Evolutionary conservation across 2,797 vertebrate species (phyloP), one percentile per base, ranked within the genome.

Genomic region (Chanos chanos): DNA sequence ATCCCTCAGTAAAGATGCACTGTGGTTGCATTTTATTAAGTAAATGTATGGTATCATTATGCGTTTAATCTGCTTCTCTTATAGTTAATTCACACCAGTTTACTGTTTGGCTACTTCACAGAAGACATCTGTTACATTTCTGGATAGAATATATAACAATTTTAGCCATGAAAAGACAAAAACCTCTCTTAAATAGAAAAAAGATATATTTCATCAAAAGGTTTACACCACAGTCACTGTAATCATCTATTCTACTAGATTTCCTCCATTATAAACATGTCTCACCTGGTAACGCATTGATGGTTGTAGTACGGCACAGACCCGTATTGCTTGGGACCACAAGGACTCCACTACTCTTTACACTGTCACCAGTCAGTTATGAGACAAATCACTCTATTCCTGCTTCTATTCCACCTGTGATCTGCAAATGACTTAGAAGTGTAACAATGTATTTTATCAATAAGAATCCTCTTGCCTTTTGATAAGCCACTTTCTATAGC

Each of bases 251-350:
- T 92, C 94, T 98, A 97, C 93, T 89, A 91, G 92, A 89, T 92
- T 80, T 83, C 90, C 86, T 92, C 91, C 90, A 83, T 91, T 90
- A 95, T 87, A 87, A 90, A 96, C 86, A 83, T 88, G 84, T 89
- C 89, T 91, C 82, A 91, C 90, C n/a, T n/a, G n/a, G n/a, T 94
- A 95, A 87, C 90, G 90, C 89, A 89, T 90, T 91, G 91, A 93
- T 92, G 89, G 90, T 88, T 93, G 91, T 95, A 90, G 87, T 87
- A 97, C 92, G 95, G 92, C 93, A 97, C 93, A 94, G 91, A 91
- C 94, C n/a, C 88, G 92, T 95, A 96, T 98, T 97, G 95, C 93
- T 97, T 86, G 84, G 85, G 85, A 89, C 92, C 89, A 90, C 86
- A 87, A 86, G 70, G 83, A 90, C 86, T 95, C 92, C 86, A 92